Percentiles rank a stretch among this genome's conserved stretches.
These are phyloP conservation scores for Papilio polyxenes DNA, from an alignment of 1,140 invertebrate genomes.

Conservation along the genomic window DNA sequence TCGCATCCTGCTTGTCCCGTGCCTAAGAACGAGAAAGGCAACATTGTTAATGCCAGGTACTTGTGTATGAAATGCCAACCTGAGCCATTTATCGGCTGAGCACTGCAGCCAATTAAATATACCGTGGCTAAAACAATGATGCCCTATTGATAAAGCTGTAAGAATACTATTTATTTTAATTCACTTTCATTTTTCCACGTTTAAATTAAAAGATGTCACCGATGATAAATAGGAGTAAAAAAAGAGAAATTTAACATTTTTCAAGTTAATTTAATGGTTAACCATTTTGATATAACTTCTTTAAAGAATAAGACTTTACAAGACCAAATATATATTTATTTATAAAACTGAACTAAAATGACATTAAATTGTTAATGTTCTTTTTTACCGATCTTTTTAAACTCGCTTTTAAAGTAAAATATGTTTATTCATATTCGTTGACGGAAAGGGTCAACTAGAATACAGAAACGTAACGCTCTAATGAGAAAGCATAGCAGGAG, in stretches of 20 bases:
- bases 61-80: conserved; percentile 45
- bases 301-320: too few species aligned
- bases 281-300: background rate
- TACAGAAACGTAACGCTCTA: conserved; percentile 73
- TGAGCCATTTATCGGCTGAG: conserved; percentile 48
- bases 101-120: conserved; percentile 48
- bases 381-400: too few species aligned
- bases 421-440: background rate
- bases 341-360: background rate
- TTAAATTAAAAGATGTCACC: background rate
- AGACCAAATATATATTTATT: too few species aligned
- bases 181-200: background rate
- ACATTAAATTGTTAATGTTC: too few species aligned
- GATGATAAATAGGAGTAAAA: too few species aligned
- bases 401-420: background rate
- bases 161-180: background rate
- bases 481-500: conserved; percentile 68
- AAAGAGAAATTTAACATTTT: background rate
- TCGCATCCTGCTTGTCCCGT: conserved; percentile 70
- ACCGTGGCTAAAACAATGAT: conserved; percentile 22
- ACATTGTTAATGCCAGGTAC: conserved; percentile 57
- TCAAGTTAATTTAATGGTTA: background rate
- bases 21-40: conserved; percentile 56
- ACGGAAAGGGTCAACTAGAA: conserved; percentile 36
- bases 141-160: conserved; percentile 8